phyloP scores from a whole-genome alignment of 2,888 invertebrate species.

The Synanthedon andrenaeformis region DNA sequence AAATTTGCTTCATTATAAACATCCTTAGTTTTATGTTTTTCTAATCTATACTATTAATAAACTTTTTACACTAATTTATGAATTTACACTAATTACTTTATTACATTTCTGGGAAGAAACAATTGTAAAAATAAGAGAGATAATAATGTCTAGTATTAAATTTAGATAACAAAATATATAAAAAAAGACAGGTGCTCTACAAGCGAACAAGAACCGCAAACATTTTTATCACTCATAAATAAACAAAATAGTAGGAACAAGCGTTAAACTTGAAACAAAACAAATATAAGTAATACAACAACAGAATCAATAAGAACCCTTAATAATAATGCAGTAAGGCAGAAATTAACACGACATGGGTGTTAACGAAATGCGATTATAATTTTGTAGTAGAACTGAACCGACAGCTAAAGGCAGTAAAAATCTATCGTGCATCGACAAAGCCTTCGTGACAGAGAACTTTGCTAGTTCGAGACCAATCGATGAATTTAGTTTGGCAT shows the following conservation, averaged over 20 bases:
- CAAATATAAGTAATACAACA: neutral
- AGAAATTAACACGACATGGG: neutral
- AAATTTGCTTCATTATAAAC: neutral
- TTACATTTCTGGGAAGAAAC: too few species aligned
- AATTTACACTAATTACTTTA: too few species aligned
- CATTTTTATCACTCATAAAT: constrained; percentile 66
- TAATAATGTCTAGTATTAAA: neutral
- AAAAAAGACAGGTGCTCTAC: constrained; percentile 48
- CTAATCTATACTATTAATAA: too few species aligned
- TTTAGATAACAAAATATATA: constrained; percentile 4
- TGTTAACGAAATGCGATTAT: neutral
- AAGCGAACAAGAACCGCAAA: constrained; percentile 53
- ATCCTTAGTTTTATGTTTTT: neutral
- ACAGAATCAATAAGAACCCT: too few species aligned
- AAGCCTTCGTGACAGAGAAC: constrained; percentile 54
- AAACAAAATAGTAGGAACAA: constrained; percentile 40
- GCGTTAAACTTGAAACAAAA: constrained; percentile 24
- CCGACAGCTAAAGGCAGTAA: constrained; percentile 45
- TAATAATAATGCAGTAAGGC: neutral
- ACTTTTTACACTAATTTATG: too few species aligned
- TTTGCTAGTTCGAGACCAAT: constrained; percentile 47
- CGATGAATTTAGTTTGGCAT: constrained; percentile 45
- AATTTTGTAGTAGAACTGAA: constrained; percentile 18
- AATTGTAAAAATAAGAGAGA: too few species aligned
- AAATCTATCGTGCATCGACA: constrained; percentile 59